These are phyloP conservation scores for Cantharis nigra DNA, from an alignment of 2,888 invertebrate species.

Conservation along the genomic window DNA sequence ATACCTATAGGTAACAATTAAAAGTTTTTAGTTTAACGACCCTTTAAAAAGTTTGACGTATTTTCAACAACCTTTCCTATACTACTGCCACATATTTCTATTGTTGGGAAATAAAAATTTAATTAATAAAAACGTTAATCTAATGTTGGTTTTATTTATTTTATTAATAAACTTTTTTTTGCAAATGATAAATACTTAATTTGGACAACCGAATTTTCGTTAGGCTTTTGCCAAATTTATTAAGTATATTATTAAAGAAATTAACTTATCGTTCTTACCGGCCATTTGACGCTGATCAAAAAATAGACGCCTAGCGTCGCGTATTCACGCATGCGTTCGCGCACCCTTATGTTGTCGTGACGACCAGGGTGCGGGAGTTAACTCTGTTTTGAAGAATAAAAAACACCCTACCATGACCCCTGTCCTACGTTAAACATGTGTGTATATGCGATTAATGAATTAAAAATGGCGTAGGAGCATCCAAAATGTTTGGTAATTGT, in stretches of 20 bases:
- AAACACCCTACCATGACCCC: conserved; percentile 39
- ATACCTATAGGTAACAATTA: too few species aligned
- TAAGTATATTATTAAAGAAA: neutral
- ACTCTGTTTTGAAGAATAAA: conserved; percentile 31
- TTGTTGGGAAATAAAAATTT: neutral
- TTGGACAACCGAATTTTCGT: too few species aligned
- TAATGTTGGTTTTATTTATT: neutral
- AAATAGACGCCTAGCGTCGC: conserved; percentile 33
- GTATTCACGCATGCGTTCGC: conserved; percentile 36
- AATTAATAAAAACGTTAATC: neutral
- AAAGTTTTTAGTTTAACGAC: neutral
- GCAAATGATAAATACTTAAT: neutral
- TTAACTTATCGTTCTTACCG: conserved; percentile 26
- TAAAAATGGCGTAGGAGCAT: conserved; percentile 30
- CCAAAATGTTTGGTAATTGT: neutral
- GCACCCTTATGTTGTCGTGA: conserved; percentile 41
- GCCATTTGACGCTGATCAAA: conserved; percentile 38
- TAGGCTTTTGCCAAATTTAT: neutral
- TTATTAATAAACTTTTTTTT: neutral
- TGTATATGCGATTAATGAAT: conserved; percentile 26
- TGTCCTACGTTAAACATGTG: conserved; percentile 33
- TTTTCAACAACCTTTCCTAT: neutral
- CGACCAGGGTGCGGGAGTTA: conserved; percentile 39
- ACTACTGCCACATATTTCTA: neutral
- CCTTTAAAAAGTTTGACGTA: neutral